These are phyloP conservation scores for Notarius lentiginosus DNA, from an alignment of 2,113 vertebrate species.

Conservation along the genomic window DNA sequence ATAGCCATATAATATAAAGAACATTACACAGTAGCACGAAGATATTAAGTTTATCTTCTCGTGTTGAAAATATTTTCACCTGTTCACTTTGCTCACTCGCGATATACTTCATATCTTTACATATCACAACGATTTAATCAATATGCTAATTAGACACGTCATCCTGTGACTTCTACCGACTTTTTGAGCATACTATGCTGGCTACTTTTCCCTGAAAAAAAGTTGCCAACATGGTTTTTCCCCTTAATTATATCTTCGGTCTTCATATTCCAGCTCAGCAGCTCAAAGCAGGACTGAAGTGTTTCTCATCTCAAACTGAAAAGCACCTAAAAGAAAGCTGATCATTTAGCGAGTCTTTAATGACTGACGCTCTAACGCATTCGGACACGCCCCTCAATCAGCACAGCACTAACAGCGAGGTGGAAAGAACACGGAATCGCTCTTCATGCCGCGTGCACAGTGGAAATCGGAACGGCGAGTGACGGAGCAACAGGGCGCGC, in stretches of 20 bases:
- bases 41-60: too few species aligned
- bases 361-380: neutral
- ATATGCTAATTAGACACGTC: neutral
- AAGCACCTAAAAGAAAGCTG: neutral
- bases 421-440: neutral
- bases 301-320: neutral
- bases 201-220: neutral
- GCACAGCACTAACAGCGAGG: neutral
- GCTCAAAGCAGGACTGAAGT: neutral
- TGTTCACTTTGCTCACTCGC: too few species aligned
- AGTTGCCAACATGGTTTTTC: neutral
- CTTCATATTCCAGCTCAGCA: neutral
- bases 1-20: too few species aligned
- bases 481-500: slow-evolving; percentile 27
- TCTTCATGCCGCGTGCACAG: neutral
- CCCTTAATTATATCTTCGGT: neutral
- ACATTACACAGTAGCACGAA: too few species aligned
- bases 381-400: neutral
- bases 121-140: neutral
- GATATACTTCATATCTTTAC: too few species aligned
- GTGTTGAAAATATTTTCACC: too few species aligned
- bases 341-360: neutral
- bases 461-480: neutral
- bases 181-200: neutral
- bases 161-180: neutral